Evolutionary conservation across 2,113 vertebrate genomes (phyloP), one percentile per base, ranked within the genome.

Genomic region (Equus przewalskii): DNA sequence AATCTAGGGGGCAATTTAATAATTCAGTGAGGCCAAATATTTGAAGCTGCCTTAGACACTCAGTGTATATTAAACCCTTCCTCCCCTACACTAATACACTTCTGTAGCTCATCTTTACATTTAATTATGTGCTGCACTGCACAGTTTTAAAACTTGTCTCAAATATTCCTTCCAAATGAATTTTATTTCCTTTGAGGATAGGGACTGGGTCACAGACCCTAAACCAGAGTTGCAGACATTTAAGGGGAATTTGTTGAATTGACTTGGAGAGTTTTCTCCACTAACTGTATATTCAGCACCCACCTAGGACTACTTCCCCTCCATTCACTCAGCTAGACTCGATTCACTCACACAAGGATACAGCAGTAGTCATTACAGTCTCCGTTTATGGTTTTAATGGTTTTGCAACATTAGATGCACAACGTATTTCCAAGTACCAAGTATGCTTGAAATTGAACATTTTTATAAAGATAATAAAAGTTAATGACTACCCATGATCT

Each of bases 391-490:
- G 92, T 96, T 98, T 98, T 98, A 98, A 98, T 97, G 78, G 98
- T 90, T 98, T 98, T 97, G 96, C 93, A 97, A 98, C 98, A 98
- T 98, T 93, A 98, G 97, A 98, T 82, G 97, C 95, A 98, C 80
- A 95, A 97, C 90, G 97, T 97, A 98, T 98, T 99, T 98, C 92
- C 97, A 98, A 98, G 97, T 96, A 98, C 82, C 97, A 98, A 98
- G 95, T 96, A 98, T 97, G 97, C 96, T 98, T 98, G 98, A 98
- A 98, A 98, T 97, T 97, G 98, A 98, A 97, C 98, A 98, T 98
- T 99, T 98, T 98, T 98, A 98, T 98, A 98, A 98, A 98, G 98
- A 98, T 98, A 98, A 98, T 99, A 99, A 99, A 99, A 99, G 97
- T 98, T 99, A 99, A 99, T 99, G 98, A 98, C 98, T 91, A 21